Percentiles rank a stretch among this genome's conserved stretches.
Evolutionary conservation across 2,888 invertebrate species (phyloP).

Genomic region (Lepidocyrtoides sp.): DNA sequence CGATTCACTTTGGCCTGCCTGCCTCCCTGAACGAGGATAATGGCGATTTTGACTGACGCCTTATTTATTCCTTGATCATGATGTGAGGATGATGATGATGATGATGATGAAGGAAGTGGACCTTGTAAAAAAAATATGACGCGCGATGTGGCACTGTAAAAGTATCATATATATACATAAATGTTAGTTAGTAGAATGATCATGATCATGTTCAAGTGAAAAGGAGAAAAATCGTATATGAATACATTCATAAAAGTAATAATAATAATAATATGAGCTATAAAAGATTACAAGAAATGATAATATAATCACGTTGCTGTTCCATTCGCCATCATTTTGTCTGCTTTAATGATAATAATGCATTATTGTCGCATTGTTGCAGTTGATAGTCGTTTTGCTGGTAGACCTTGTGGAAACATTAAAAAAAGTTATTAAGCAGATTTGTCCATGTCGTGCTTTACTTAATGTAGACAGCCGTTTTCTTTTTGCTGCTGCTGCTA

Average conservation of each 20-base stretch:
- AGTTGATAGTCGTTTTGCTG: not conserved
- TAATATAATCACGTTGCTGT: not conserved
- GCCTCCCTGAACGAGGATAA: slow-evolving; percentile 27
- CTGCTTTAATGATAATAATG: not conserved
- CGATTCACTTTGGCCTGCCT: slow-evolving; percentile 39
- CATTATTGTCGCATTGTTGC: slow-evolving; percentile 16
- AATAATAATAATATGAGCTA: not conserved
- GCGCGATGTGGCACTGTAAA: not conserved
- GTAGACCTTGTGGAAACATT: slow-evolving; percentile 50
- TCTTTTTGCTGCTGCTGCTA: too few species aligned
- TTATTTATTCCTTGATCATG: slow-evolving; percentile 47
- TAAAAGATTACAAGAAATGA: too few species aligned
- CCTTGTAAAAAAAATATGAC: slow-evolving; percentile 46
- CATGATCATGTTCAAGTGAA: slow-evolving; percentile 50
- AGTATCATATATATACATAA: too few species aligned
- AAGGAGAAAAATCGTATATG: not conserved
- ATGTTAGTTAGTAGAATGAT: not conserved
- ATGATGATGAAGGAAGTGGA: slow-evolving; percentile 59
- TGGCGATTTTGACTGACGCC: slow-evolving; percentile 39
- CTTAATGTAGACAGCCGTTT: too few species aligned
- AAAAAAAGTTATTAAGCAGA: slow-evolving; percentile 33
- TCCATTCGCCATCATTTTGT: not conserved
- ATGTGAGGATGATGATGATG: slow-evolving; percentile 42
- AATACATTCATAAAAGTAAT: too few species aligned
- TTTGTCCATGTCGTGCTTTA: not conserved